These are phyloP conservation scores for Sipha maydis DNA, from an alignment of 2,888 invertebrate species.

Conservation along the genomic window DNA sequence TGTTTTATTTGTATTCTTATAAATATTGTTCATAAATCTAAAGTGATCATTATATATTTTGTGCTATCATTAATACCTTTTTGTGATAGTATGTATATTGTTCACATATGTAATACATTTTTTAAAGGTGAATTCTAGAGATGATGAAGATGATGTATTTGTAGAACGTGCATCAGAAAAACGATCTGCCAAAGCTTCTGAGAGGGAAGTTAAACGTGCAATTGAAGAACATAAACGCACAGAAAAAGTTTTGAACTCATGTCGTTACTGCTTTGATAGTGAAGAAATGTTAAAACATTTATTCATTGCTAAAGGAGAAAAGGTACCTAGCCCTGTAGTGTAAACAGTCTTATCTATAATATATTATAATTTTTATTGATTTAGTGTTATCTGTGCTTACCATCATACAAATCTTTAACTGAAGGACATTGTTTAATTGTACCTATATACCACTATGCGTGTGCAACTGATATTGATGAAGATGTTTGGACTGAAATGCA, in stretches of 20 bases:
- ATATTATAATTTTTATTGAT: neutral
- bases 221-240: conserved; percentile 79
- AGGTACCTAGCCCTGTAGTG: conserved; percentile 68
- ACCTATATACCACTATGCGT: conserved; percentile 82
- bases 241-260: conserved; percentile 79
- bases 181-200: conserved; percentile 73
- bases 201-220: conserved; percentile 74
- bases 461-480: conserved; percentile 88
- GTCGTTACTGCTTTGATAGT: conserved; percentile 85
- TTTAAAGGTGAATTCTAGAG: conserved; percentile 66
- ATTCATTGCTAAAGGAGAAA: conserved; percentile 82
- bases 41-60: too few species aligned
- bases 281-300: conserved; percentile 84
- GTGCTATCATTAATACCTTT: too few species aligned
- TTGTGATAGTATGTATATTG: too few species aligned
- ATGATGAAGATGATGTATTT: conserved; percentile 86
- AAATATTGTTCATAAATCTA: too few species aligned
- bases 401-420: conserved; percentile 82
- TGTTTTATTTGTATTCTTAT: neutral
- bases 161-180: conserved; percentile 79
- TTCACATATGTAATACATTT: too few species aligned
- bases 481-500: conserved; percentile 92
- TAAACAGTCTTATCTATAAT: too few species aligned
- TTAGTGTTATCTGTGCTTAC: conserved; percentile 82
- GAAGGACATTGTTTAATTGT: conserved; percentile 87